Evolutionary conservation across 2,888 invertebrate genomes (phyloP).

Genomic region (Acholoe squamosa): DNA sequence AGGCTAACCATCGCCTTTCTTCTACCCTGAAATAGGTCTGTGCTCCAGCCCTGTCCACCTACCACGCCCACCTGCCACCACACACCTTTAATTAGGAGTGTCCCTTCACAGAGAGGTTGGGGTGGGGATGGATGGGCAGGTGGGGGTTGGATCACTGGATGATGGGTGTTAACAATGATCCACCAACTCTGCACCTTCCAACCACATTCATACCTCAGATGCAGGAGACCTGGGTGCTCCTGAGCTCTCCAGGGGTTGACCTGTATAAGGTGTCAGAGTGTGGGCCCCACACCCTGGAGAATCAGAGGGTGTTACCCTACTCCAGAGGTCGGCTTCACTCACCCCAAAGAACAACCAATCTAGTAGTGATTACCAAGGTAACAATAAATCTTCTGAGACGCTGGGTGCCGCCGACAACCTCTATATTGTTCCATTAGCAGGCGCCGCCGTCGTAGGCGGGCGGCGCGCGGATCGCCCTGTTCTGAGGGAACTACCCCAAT

Average conservation of each 20-base stretch:
- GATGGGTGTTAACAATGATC: not conserved
- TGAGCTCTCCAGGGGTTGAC: not conserved
- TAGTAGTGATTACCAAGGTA: constrained; percentile 29
- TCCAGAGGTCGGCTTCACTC: not conserved
- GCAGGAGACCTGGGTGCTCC: not conserved
- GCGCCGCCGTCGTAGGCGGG: not conserved
- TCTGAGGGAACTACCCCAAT: not conserved
- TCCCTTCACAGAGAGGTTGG: not conserved
- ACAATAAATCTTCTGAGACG: constrained; percentile 43
- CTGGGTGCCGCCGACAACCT: constrained; percentile 30
- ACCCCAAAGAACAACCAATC: constrained; percentile 40
- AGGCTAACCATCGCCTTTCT: not conserved
- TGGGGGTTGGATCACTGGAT: not conserved
- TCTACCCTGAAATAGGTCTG: not conserved
- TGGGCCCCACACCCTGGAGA: not conserved
- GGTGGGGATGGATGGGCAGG: not conserved
- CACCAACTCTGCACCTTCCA: no score
- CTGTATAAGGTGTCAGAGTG: not conserved
- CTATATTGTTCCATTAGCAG: constrained; percentile 61
- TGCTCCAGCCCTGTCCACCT: not conserved
- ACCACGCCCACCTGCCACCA: constrained; percentile 26
- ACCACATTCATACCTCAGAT: no score
- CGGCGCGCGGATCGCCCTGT: constrained; percentile 1
- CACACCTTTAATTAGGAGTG: constrained; percentile 17
- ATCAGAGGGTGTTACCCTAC: not conserved